Conservation (phyloP, 2,797 vertebrate species). For the Menidia menidia region DNA sequence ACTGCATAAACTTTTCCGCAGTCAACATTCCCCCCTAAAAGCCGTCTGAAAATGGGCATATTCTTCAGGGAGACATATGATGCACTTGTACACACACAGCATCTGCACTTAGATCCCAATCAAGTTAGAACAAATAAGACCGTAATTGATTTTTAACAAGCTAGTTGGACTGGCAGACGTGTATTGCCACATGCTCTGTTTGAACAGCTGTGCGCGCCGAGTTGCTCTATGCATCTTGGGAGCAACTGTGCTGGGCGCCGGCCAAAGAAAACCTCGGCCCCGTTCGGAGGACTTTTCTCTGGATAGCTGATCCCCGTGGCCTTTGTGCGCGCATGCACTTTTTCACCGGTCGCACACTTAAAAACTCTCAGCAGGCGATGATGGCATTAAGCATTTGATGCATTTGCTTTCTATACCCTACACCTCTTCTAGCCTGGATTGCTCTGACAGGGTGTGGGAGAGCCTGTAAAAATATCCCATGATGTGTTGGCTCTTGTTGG, state of each 20-base stretch:
- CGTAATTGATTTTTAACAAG: constrained; percentile 86
- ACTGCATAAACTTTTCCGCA: constrained; percentile 51
- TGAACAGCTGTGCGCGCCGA: constrained; percentile 80
- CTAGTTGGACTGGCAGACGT: constrained; percentile 76
- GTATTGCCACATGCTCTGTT: constrained; percentile 79
- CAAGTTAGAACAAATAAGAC: constrained; percentile 81
- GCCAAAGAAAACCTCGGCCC: constrained; percentile 77
- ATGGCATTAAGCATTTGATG: constrained; percentile 64
- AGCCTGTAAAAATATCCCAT: constrained; percentile 60
- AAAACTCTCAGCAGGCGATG: constrained; percentile 54
- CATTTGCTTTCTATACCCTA: constrained; percentile 53
- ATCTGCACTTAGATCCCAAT: constrained; percentile 83
- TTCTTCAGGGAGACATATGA: constrained; percentile 62
- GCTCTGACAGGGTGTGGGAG: constrained; percentile 68
- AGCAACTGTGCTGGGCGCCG: constrained; percentile 64
- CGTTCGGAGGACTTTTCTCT: constrained; percentile 70
- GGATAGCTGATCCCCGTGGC: constrained; percentile 69
- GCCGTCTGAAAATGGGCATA: constrained; percentile 52
- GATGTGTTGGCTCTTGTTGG: constrained; percentile 86
- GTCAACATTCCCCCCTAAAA: constrained; percentile 45
- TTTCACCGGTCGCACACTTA: constrained; percentile 51
- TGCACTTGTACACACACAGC: constrained; percentile 71
- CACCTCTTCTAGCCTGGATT: constrained; percentile 55
- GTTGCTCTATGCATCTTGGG: constrained; percentile 72
- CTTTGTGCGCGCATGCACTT: constrained; percentile 15